Base-by-base conservation (phyloP, 1,140 invertebrate species). In the Mamestra configurata region DNA sequence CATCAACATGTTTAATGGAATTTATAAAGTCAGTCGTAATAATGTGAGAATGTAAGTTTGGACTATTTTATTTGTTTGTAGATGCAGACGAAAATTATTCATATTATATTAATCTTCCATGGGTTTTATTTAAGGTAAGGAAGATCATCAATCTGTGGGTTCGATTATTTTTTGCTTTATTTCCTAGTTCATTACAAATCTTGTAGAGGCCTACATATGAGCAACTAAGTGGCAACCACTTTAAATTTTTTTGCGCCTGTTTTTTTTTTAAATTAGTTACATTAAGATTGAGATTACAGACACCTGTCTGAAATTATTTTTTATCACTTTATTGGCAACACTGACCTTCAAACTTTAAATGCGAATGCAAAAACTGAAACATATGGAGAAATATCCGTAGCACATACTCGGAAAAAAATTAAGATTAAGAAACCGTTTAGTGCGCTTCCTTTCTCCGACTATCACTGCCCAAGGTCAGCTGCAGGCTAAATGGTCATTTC, bases 401-500 rank as follows among this genome's bases (percentile, higher is more conserved):
- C 4, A 70, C 43, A 49, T 49, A 20, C 13, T 68, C 0, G 11
- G 27, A 40, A 24, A 27, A 27, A 27, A 24, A 70, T 20, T 22
- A 6, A 46, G 8, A 27, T 70, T 49, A 27, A 11, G 20, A 46
- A 68, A 46, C 1, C 27, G 66, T 70, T n/a, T 22, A 15, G 1
- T 15, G 43, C 22, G n/a, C 66, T 27, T 46, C 66, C 66, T 70
- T 70, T 70, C 66, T 46, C 66, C 40, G 6, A 4, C 49, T 43
- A n/a, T 27, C 22, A 27, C 10, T n/a, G 10, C 18, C 40, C 40
- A 70, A 70, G 66, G 66, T 70, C 61, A 10, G 61, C 0, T 8
- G 18, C 43, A 49, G 43, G 3, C 43, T 49, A 49, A 49, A n/a
- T n/a, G 43, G 43, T 4, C 15, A 49, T 49, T 68, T 46, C 20